phyloP scores from a whole-genome alignment of 2,888 invertebrate species.

The Phaonia tiefii region DNA sequence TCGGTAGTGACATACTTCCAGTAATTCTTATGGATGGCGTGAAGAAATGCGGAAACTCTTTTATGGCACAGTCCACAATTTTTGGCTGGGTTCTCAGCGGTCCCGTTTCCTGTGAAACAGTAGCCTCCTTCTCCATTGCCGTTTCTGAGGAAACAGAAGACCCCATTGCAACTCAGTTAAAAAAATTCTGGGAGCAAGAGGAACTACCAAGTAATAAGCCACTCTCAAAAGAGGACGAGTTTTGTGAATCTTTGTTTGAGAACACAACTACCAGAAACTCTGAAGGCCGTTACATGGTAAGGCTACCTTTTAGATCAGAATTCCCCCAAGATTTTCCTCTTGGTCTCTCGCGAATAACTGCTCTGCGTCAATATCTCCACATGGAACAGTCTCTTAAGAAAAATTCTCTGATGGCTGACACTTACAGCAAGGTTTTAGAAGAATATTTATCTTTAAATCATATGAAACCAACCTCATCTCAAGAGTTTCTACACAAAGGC shows the following conservation, averaged over 20 bases:
- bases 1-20: too few relatives aligned
- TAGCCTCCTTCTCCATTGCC: too few relatives aligned
- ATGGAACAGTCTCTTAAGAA: neutral
- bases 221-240: slow-evolving; percentile 5
- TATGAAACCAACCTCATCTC: neutral
- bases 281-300: slow-evolving; percentile 18
- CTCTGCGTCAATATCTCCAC: neutral
- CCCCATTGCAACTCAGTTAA: too few relatives aligned
- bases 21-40: too few relatives aligned
- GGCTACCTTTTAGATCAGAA: neutral
- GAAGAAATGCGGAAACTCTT: too few relatives aligned
- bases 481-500: neutral
- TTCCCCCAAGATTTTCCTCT: neutral
- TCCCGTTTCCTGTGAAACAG: too few relatives aligned
- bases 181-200: slow-evolving; percentile 7
- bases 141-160: too few relatives aligned
- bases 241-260: slow-evolving; percentile 17
- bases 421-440: neutral
- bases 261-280: slow-evolving; percentile 6
- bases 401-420: neutral
- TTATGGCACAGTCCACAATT: too few relatives aligned
- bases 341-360: neutral
- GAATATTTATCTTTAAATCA: slow-evolving; percentile 15
- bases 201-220: neutral
- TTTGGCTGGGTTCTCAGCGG: too few relatives aligned